Conservation (phyloP, 1,140 invertebrate genomes). For the Lucilia sericata region DNA sequence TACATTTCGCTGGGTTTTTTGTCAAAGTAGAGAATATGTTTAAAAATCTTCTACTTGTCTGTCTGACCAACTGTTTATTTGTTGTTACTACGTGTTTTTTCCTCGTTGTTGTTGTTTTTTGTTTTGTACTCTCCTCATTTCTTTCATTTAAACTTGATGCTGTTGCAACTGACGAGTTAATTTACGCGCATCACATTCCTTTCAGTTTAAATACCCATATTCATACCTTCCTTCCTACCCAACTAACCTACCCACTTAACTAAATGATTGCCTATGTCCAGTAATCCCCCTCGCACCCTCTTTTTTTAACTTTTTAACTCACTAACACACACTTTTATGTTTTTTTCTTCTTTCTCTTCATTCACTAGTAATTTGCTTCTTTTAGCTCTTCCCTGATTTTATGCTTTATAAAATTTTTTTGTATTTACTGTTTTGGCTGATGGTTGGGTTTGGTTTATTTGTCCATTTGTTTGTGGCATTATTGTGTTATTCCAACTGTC, state of each 20-base stretch:
- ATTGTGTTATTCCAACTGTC: neutral
- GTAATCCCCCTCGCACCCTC: neutral
- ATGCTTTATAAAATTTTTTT: neutral
- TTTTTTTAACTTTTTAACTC: neutral
- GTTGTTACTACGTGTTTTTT: neutral
- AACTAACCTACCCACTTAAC: conserved; percentile 16
- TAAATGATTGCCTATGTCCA: conserved; percentile 19
- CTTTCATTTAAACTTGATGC: conserved; percentile 1
- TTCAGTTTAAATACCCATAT: conserved; percentile 38
- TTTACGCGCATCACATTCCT: conserved; percentile 40
- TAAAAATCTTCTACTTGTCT: neutral
- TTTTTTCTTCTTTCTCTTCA: neutral
- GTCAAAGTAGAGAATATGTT: neutral
- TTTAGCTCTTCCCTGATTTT: conserved; percentile 14
- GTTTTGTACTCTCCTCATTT: neutral
- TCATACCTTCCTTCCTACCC: neutral
- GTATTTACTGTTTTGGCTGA: neutral
- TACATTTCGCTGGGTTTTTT: neutral
- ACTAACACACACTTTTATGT: too few species aligned
- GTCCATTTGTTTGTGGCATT: neutral
- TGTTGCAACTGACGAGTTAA: conserved; percentile 38
- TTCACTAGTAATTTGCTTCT: neutral
- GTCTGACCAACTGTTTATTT: neutral
- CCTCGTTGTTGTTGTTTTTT: neutral
- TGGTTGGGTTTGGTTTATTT: neutral